Evolutionary conservation across 2,888 invertebrate genomes (phyloP).

Genomic region (Drosophila meridiana): DNA sequence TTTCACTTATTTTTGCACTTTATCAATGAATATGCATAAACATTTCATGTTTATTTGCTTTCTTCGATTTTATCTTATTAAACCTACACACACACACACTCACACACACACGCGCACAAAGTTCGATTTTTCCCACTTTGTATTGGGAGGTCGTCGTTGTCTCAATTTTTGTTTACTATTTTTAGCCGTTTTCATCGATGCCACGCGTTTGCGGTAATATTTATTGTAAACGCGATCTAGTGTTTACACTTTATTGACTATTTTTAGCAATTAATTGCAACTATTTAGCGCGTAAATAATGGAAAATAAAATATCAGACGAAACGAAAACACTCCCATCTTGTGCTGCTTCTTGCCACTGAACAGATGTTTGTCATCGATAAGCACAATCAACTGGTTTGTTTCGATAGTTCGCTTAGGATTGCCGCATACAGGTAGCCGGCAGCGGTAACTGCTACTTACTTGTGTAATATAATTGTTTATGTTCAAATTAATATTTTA

Average conservation of each 20-base stretch:
- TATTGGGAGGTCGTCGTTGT: slow-evolving; percentile 67
- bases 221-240: slow-evolving; percentile 18
- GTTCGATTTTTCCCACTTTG: slow-evolving; percentile 81
- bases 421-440: slow-evolving; percentile 10
- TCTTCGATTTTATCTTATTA: slow-evolving; percentile 54
- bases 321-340: slow-evolving; percentile 77
- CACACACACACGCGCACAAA: slow-evolving; percentile 47
- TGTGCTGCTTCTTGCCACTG: slow-evolving; percentile 60
- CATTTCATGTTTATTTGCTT: slow-evolving; percentile 42
- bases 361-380: slow-evolving; percentile 61
- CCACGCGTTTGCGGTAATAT: slow-evolving; percentile 23
- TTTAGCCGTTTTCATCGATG: slow-evolving; percentile 34
- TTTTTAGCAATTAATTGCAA: slow-evolving; percentile 40
- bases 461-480: too few species aligned
- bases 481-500: too few species aligned
- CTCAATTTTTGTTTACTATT: slow-evolving; percentile 52
- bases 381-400: slow-evolving; percentile 49
- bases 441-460: slow-evolving; percentile 7
- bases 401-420: slow-evolving; percentile 30
- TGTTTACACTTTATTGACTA: slow-evolving; percentile 24
- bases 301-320: slow-evolving; percentile 46
- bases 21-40: slow-evolving; percentile 31
- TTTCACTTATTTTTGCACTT: slow-evolving; percentile 44
- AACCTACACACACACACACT: slow-evolving; percentile 21
- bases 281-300: slow-evolving; percentile 56